phyloP scores from a whole-genome alignment of 2,888 invertebrate genomes.

The Neoitamus cyanurus region DNA sequence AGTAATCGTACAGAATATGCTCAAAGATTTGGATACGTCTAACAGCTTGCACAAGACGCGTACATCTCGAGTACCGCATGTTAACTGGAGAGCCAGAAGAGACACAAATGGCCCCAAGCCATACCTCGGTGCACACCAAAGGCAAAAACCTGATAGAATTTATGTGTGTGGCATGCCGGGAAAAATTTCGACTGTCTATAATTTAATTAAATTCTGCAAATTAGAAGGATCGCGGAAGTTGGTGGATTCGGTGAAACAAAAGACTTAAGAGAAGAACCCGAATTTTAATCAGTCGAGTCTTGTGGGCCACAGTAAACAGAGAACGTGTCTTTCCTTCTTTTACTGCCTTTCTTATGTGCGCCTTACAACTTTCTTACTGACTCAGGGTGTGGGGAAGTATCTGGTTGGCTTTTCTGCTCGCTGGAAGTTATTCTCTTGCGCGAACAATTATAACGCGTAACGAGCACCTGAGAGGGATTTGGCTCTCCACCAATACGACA shows the following conservation, averaged over 20 bases:
- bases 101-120: constrained; percentile 57
- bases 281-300: constrained; percentile 2
- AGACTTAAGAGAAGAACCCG: constrained; percentile 49
- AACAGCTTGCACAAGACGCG: constrained; percentile 50
- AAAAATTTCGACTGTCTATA: not conserved
- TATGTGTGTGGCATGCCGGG: not conserved
- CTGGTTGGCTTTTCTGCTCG: not conserved
- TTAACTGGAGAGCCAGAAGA: constrained; percentile 56
- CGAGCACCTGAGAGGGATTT: not conserved
- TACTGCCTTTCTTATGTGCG: not conserved
- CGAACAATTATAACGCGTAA: not conserved
- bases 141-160: constrained; percentile 26
- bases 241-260: constrained; percentile 34
- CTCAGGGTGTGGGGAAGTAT: not conserved
- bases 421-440: constrained; percentile 10
- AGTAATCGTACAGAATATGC: not conserved
- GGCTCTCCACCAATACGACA: not conserved
- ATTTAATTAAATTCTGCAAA: not conserved
- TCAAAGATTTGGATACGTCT: too few species aligned
- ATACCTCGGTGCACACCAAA: constrained; percentile 48
- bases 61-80: constrained; percentile 57
- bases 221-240: not conserved
- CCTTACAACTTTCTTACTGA: not conserved
- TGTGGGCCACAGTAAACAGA: not conserved
- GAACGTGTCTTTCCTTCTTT: not conserved